Conservation (phyloP, 2,888 invertebrate species). For the Spatulosminthurus flaviceps region DNA sequence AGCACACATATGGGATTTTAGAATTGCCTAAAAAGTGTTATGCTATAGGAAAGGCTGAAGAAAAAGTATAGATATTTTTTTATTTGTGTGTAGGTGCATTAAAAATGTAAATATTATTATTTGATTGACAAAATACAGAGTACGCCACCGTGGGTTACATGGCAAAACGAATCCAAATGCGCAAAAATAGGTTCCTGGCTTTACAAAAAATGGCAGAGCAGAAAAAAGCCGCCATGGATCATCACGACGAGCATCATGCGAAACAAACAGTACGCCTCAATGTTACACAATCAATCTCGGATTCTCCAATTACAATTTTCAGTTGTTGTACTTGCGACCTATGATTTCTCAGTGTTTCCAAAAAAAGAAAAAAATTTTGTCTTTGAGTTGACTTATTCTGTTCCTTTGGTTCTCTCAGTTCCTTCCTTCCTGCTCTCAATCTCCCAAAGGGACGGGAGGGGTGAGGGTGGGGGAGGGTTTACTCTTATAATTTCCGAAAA, state of each 20-base stretch:
- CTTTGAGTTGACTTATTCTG: too few relatives aligned
- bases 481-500: background rate
- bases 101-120: background rate
- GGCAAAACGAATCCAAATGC: slow-evolving; percentile 96
- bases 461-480: background rate
- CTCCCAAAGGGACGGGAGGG: background rate
- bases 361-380: too few relatives aligned
- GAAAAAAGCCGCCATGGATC: slow-evolving; percentile 82
- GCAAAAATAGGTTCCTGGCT: slow-evolving; percentile 89
- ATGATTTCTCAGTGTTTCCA: background rate
- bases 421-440: slow-evolving; percentile 11
- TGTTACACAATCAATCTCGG: too few relatives aligned
- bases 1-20: too few relatives aligned
- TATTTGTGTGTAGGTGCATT: too few relatives aligned
- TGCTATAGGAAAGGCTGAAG: too few relatives aligned
- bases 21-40: too few relatives aligned
- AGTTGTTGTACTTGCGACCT: background rate
- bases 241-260: slow-evolving; percentile 67
- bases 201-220: slow-evolving; percentile 92
- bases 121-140: slow-evolving; percentile 73
- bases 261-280: slow-evolving; percentile 63
- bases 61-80: too few relatives aligned
- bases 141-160: slow-evolving; percentile 98
- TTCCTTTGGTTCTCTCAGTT: slow-evolving; percentile 21
- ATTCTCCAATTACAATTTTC: too few relatives aligned